Evolutionary conservation across 23 tunicate species (phyloP), one percentile per base, ranked within the genome.

Genomic region (Aplidium turbinatum): DNA sequence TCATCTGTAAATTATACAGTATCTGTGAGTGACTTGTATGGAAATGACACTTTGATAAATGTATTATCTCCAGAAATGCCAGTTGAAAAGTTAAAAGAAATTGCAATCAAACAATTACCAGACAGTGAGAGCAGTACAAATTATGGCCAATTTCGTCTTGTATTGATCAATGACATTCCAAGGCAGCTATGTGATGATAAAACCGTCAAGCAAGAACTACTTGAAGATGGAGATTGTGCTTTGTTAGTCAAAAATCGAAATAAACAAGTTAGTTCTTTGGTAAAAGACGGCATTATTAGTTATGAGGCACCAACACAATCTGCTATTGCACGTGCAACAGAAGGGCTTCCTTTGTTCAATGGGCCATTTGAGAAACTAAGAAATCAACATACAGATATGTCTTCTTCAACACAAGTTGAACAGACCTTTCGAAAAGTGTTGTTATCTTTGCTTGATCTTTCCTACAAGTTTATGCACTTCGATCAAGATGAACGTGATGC

Each of bases 391-490:
- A 31, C 50, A 13, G 39, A 57, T 36, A 32, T 68, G 3, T 61
- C 82, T 27, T 57, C 97, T 3, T 11, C 84, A 0, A 20, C 70
- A 3, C 81, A 78, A 42, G 82, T 90, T 1, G 97, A 90, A 63
- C 97, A 90, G 78, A 90, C 97, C 0, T 78, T 90, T 29, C 46
- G 97, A 20, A 84, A 84, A 35, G 87, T 90, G 31, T 58, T 90
- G 77, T 82, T 90, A 13, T 82, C 97, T 6, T 65, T 90, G 47
- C 78, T 90, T n/a, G 97, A 90, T 5, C 80, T 90, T 13, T 90
- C 97, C 1, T 90, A 90, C 64, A 90, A 90, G 71, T 77, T 90
- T 56, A 78, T 90, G 85, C 82, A 85, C 60, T 90, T 90, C 75
- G 90, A 90, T 24, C 50, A 83, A 40, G 84, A 76, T 32, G 70